Evolutionary conservation across 2,888 invertebrate genomes (phyloP).

Genomic region (Punctoribates punctum): DNA sequence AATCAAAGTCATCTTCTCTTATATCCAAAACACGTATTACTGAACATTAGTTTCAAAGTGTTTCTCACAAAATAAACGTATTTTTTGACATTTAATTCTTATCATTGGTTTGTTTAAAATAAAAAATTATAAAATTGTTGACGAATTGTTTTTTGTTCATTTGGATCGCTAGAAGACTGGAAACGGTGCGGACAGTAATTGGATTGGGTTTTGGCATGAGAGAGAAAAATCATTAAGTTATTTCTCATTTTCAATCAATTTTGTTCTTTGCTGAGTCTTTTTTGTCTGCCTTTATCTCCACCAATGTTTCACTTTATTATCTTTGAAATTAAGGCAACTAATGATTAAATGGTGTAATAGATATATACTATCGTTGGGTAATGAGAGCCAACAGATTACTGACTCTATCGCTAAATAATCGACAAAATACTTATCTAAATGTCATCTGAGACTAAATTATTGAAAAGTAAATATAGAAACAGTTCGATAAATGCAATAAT

Average conservation of each 20-base stretch:
- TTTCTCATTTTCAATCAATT: background rate
- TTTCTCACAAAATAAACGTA: background rate
- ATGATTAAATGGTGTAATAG: conserved; percentile 7
- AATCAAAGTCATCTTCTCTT: background rate
- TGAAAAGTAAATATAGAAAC: conserved; percentile 1
- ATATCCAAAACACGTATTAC: background rate
- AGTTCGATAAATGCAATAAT: background rate
- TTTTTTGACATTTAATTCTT: too few species aligned
- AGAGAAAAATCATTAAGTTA: background rate
- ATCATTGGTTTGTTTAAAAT: too few species aligned
- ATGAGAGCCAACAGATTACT: conserved; percentile 9
- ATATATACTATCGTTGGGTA: background rate
- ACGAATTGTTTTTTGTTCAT: too few species aligned
- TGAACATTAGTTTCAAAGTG: background rate
- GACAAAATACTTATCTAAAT: conserved; percentile 19
- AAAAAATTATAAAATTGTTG: too few species aligned
- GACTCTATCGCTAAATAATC: background rate
- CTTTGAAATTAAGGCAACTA: conserved; percentile 1
- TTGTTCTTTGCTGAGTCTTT: background rate
- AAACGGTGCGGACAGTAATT: background rate
- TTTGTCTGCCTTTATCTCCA: background rate
- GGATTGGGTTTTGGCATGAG: background rate
- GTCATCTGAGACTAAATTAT: conserved; percentile 5
- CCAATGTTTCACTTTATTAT: background rate
- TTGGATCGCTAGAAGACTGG: too few species aligned